phyloP scores from a whole-genome alignment of 2,888 invertebrate species.

The Drosophila nr. fundita region DNA sequence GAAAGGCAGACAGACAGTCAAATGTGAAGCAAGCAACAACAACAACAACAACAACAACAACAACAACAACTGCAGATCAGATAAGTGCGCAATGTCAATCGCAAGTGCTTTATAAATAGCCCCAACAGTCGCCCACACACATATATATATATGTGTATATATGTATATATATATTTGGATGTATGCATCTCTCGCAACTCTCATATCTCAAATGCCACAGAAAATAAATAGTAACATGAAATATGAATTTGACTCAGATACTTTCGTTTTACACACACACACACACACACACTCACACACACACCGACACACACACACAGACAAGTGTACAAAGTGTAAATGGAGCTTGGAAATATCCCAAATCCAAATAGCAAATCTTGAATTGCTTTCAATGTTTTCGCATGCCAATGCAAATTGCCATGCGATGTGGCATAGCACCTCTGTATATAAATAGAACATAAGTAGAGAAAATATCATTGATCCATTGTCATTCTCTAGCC shows the following conservation, averaged over 20 bases:
- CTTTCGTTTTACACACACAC: slow-evolving; percentile 34
- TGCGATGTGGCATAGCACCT: slow-evolving; percentile 35
- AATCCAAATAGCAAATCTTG: slow-evolving; percentile 3
- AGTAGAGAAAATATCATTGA: background rate
- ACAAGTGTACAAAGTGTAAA: background rate
- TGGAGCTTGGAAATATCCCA: background rate
- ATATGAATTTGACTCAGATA: slow-evolving; percentile 32
- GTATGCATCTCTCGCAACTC: slow-evolving; percentile 4
- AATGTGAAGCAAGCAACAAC: slow-evolving; percentile 11
- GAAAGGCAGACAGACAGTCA: slow-evolving; percentile 41
- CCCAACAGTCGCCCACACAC: slow-evolving; percentile 28
- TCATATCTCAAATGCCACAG: slow-evolving; percentile 35
- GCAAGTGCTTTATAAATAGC: slow-evolving; percentile 60
- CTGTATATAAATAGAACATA: slow-evolving; percentile 1
- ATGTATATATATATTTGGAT: background rate
- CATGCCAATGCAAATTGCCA: slow-evolving; percentile 39
- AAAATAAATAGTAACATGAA: slow-evolving; percentile 23
- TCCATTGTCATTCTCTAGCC: background rate
- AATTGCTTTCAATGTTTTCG: slow-evolving; percentile 34
- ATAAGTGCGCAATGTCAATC: slow-evolving; percentile 56
- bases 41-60: background rate
- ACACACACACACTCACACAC: slow-evolving; percentile 2
- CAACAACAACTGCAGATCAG: slow-evolving; percentile 10
- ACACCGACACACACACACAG: background rate
- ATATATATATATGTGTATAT: background rate